phyloP scores from a whole-genome alignment of 1,140 invertebrate species.

The Pentalonia nigronervosa region DNA sequence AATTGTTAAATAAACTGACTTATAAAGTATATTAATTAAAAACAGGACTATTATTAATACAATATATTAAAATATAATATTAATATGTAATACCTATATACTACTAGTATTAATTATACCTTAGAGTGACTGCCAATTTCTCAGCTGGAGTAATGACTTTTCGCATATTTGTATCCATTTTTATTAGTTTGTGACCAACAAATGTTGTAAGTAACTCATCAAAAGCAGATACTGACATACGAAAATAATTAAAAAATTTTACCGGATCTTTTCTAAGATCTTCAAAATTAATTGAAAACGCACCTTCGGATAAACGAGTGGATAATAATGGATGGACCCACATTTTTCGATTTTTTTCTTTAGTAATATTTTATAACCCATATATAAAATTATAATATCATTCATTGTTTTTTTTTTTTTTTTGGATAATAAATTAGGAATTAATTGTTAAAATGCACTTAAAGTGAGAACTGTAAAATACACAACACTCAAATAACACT shows the following conservation, averaged over 20 bases:
- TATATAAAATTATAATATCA: no score
- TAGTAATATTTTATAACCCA: no score
- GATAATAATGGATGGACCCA: no score
- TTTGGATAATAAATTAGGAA: no score
- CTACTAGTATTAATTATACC: conserved; percentile 14
- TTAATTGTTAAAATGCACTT: no score
- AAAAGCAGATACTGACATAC: conserved; percentile 10
- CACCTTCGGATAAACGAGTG: no score
- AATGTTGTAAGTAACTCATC: conserved; percentile 26
- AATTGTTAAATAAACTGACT: conserved; percentile 17
- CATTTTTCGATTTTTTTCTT: no score
- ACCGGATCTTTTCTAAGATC: neutral
- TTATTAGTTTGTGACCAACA: no score
- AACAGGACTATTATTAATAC: conserved; percentile 1
- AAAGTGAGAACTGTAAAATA: no score
- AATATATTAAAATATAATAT: neutral
- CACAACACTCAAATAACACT: no score
- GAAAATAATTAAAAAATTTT: conserved; percentile 26
- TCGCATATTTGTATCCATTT: conserved; percentile 14
- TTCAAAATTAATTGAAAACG: neutral
- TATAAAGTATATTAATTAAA: conserved; percentile 34
- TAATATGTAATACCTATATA: neutral
- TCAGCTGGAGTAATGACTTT: conserved; percentile 17
- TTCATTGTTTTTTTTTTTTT: no score
- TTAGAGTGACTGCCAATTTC: conserved; percentile 26